Evolutionary conservation across 2,888 invertebrate species (phyloP).

Genomic region (Trichogramma evanescens): DNA sequence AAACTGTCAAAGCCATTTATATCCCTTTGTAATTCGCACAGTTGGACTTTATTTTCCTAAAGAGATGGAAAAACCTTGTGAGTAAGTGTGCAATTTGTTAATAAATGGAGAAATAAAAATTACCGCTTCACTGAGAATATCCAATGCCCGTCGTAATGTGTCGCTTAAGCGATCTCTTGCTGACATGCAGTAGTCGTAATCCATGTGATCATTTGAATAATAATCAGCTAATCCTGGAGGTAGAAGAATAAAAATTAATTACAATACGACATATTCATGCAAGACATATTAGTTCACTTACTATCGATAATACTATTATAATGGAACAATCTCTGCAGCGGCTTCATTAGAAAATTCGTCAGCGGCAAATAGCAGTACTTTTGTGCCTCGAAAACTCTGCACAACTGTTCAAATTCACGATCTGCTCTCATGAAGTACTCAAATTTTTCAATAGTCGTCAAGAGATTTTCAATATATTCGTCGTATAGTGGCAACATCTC

Average conservation of each 20-base stretch:
- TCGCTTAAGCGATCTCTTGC: constrained; percentile 47
- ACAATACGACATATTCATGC: not conserved
- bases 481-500: constrained; percentile 62
- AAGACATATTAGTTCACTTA: constrained; percentile 46
- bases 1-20: constrained; percentile 78
- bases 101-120: constrained; percentile 16
- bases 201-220: constrained; percentile 64
- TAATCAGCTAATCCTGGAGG: constrained; percentile 61
- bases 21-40: constrained; percentile 85
- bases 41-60: constrained; percentile 70
- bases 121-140: constrained; percentile 44
- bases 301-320: constrained; percentile 72
- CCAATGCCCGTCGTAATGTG: constrained; percentile 41
- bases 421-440: constrained; percentile 71
- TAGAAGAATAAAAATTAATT: not conserved
- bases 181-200: constrained; percentile 62
- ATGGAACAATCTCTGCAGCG: constrained; percentile 77
- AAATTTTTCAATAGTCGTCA: constrained; percentile 69
- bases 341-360: constrained; percentile 72
- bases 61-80: not conserved
- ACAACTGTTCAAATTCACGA: constrained; percentile 62
- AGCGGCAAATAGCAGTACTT: constrained; percentile 83
- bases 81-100: not conserved
- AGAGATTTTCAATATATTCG: constrained; percentile 66
- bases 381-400: constrained; percentile 72